Evolutionary conservation across 37 sponge, comb jelly and placozoan species (phyloP), one percentile per base, ranked within the genome.

Genomic region (Aphrocallistes beatrix): DNA sequence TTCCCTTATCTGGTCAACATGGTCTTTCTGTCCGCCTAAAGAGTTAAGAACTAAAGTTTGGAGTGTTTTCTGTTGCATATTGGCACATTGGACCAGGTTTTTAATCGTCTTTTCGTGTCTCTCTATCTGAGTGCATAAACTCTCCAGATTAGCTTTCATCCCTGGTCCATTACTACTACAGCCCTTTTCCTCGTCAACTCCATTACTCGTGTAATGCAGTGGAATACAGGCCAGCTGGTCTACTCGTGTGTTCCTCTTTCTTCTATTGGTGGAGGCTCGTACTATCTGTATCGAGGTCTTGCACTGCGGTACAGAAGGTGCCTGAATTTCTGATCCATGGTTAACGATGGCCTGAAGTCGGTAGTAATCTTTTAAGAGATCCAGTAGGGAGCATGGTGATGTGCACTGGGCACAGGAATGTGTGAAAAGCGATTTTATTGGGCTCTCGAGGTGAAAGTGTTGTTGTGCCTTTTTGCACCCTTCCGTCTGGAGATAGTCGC

Each of bases 41-140:
- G 75, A 60, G 3, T 19, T 13, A 25, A 60, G n/a, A 8, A 60
- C 75, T 60, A 60, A 13, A 13, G 6, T 60, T 28, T 60, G 75
- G 10, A 60, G 34, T 25, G 75, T 60, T 60, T 60, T 60, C 34
- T 60, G 75, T 60, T 60, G 75, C 75, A 60, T 60, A 60, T 60
- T 60, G 3, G 75, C 75, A 25, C 10, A 60, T 6, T 60, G 75
- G 10, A 60, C 21, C n/a, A 60, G 21, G 34, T 60, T 60, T 13
- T 60, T 19, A 25, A 60, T 60, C 32, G 75, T 25, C 10, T 6
- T 60, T 19, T 60, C 75, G n/a, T 60, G 75, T 13, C 21, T 21
- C 6, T 60, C 75, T 60, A 60, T 19, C 13, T 16, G 13, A 16
- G 13, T 42, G 6, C 13, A 16, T 19, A 25, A 30, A 32, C 3